Base-by-base conservation (phyloP, 2,797 vertebrate genomes). In the Poecile montanus region DNA sequence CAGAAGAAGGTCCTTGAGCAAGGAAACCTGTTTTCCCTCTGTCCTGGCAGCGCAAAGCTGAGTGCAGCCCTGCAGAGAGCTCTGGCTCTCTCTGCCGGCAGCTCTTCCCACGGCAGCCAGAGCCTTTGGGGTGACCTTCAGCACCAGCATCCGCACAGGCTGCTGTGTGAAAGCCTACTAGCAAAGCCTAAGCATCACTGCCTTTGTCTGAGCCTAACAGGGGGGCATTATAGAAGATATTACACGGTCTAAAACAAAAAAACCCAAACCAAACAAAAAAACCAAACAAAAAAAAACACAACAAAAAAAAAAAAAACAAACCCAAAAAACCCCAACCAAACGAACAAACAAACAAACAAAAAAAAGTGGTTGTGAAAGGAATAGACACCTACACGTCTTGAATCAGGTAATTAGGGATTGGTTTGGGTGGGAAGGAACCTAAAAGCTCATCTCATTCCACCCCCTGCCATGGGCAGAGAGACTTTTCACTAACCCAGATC, bases 61-160 rank as follows among this genome's bases (percentile, higher is more conserved):
- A 40, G 19, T 0, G 47, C 54, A 42, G 50, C 38, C 57, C 58
- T 3, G 70, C 36, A 10, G 38, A 1, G 67, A 9, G 84, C 88
- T 93, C 36, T 73, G 53, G 61, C 91, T 84, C 96, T 89, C 95
- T 90, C 95, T 97, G 81, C 94, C 65, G 95, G 81, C 85, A 73
- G 80, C 63, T 78, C 4, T 2, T 73, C 66, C 83, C 10, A 42
- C 25, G 26, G 61, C 87, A 73, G 23, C 19, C 2, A 4, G 16
- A 58, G 30, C 22, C 23, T 48, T 20, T 8, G 47, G 5, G 56
- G 22, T 20, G 53, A 53, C 73, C 77, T 72, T 48, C 8, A 3
- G 50, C 8, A 1, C 4, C 1, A 7, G 11, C 66, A 4, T 40
- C 38, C 38, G 5, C 40, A 0, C 4, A 5, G 20, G 36, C 7